Conservation (phyloP, 2,113 vertebrate genomes). For the Trochalopteron elliotii region DNA sequence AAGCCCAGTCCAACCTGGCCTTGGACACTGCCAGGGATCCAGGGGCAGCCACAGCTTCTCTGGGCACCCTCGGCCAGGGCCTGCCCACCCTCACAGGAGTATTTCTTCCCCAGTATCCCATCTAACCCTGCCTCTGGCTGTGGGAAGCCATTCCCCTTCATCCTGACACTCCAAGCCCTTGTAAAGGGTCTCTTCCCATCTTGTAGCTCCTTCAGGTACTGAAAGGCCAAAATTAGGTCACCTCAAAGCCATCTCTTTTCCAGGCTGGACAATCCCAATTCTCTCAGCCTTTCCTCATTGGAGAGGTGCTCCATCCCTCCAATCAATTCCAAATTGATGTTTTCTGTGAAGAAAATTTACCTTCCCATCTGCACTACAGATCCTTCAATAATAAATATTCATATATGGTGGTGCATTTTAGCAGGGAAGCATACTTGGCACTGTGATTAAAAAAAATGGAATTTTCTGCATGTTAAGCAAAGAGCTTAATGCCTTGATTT, state of each 20-base stretch:
- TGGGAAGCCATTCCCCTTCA: not conserved
- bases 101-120: not conserved
- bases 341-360: not conserved
- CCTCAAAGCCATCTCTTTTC: not conserved
- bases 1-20: fast-evolving
- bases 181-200: not conserved
- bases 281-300: not conserved
- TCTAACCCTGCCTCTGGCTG: not conserved
- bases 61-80: not conserved
- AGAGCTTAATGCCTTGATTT: slow-evolving; percentile 18
- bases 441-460: not conserved
- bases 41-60: not conserved
- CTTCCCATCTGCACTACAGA: not conserved
- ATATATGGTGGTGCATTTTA: not conserved
- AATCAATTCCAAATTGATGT: not conserved
- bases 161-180: not conserved
- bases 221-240: not conserved
- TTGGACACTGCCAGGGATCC: not conserved
- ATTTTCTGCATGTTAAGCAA: slow-evolving; percentile 29
- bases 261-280: not conserved
- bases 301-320: not conserved
- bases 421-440: not conserved
- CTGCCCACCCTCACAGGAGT: fast-evolving
- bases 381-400: not conserved
- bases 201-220: not conserved